Conservation (phyloP, 2,888 invertebrate genomes). For the Vannuccia rotundouncinata region DNA sequence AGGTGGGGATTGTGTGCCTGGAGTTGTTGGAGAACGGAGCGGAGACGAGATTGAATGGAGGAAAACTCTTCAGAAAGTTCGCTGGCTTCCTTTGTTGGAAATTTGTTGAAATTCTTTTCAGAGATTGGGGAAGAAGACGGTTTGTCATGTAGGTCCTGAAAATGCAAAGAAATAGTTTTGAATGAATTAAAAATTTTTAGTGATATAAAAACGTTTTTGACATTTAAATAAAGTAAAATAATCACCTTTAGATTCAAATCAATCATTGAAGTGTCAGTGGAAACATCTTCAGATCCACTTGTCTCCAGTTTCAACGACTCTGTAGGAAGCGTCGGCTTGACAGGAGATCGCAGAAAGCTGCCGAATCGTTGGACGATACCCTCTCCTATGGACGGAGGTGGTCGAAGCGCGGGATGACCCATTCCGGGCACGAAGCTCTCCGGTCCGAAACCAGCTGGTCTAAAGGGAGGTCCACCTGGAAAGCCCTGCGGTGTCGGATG, state of each 20-base stretch:
- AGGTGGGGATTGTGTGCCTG: conserved; percentile 8
- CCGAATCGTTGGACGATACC: neutral
- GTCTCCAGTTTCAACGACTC: neutral
- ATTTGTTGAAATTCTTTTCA: neutral
- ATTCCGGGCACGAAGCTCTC: neutral
- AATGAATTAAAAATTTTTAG: neutral
- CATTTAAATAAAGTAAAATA: too few species aligned
- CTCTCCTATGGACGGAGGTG: neutral
- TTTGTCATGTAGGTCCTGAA: neutral
- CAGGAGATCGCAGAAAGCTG: neutral
- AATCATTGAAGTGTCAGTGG: neutral
- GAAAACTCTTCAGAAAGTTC: neutral
- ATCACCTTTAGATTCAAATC: neutral
- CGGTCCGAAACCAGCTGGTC: neutral
- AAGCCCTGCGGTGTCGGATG: too few species aligned
- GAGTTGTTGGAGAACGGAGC: neutral
- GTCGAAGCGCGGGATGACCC: neutral
- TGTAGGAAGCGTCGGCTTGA: neutral
- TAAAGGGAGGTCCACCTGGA: too few species aligned
- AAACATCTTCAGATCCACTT: neutral
- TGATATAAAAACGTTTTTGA: too few species aligned
- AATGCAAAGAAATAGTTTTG: neutral
- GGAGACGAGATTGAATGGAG: neutral
- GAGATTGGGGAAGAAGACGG: neutral
- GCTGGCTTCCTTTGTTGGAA: neutral